A percentile compares a stretch with the other conserved stretches of the same genome.
phyloP scores from a whole-genome alignment of 2,888 invertebrate genomes.

The Chesias legatella region DNA sequence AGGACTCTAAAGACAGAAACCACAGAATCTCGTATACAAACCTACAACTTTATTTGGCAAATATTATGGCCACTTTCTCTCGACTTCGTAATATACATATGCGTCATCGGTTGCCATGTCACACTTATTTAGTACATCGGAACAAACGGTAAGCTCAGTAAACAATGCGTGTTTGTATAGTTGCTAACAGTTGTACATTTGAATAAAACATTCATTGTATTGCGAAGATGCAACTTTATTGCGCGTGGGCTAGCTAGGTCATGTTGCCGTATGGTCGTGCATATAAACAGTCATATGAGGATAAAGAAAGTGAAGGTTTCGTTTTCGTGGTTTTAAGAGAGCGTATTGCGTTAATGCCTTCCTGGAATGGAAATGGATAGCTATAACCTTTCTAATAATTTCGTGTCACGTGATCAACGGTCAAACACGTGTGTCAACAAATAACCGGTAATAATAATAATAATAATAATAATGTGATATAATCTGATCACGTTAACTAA shows the following conservation, averaged over 20 bases:
- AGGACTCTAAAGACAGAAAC: conserved; percentile 2
- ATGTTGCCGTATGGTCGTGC: conserved; percentile 47
- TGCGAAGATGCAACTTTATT: conserved; percentile 9
- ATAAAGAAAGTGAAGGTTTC: conserved; percentile 58
- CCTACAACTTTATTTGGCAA: conserved; percentile 25
- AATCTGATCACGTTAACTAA: too few relatives aligned
- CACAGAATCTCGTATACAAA: conserved; percentile 4
- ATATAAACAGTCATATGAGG: conserved; percentile 49
- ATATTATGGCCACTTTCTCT: conserved; percentile 52
- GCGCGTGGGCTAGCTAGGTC: conserved; percentile 40
- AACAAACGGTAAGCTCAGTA: conserved; percentile 12
- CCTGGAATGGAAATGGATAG: not conserved
- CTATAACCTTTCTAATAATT: too few relatives aligned
- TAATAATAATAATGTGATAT: too few relatives aligned
- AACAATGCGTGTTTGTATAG: conserved; percentile 26
- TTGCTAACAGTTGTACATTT: not conserved
- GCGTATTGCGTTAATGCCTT: conserved; percentile 17
- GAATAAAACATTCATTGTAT: conserved; percentile 34
- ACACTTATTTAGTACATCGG: conserved; percentile 15
- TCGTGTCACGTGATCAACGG: too few relatives aligned
- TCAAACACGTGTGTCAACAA: too few relatives aligned
- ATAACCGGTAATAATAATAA: too few relatives aligned
- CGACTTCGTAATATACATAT: conserved; percentile 24
- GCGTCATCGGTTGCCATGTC: conserved; percentile 35
- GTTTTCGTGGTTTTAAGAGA: conserved; percentile 38